These are phyloP conservation scores for Isurus oxyrinchus DNA, from an alignment of 2,113 vertebrate genomes.

Conservation along the genomic window DNA sequence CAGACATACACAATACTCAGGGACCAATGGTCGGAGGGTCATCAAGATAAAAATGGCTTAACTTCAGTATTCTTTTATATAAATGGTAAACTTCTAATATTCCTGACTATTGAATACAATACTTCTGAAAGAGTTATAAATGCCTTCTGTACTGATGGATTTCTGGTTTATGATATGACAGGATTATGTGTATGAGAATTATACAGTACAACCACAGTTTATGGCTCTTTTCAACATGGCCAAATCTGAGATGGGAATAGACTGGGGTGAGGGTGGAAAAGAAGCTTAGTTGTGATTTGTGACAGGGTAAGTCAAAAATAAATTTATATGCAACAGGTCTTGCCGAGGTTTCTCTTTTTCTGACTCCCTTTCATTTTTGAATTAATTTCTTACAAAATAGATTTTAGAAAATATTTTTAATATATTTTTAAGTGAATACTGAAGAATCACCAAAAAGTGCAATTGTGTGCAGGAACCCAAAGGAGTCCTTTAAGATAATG, in stretches of 20 bases:
- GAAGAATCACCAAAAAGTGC: neutral
- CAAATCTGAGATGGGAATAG: neutral
- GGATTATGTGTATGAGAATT: conserved; percentile 1
- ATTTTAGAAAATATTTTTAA: neutral
- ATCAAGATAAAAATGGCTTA: neutral
- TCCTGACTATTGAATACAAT: neutral
- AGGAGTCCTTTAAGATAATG: neutral
- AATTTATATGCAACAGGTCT: neutral
- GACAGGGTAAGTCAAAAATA: neutral
- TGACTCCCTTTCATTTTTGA: neutral
- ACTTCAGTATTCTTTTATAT: neutral
- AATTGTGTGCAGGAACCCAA: neutral
- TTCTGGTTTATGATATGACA: neutral
- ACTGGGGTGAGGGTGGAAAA: neutral
- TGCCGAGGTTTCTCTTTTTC: neutral
- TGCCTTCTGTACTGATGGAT: neutral
- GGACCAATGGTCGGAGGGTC: neutral
- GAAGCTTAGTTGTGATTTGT: neutral
- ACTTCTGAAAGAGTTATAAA: neutral
- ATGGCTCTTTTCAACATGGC: neutral
- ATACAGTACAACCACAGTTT: neutral
- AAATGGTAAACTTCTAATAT: neutral
- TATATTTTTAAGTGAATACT: neutral
- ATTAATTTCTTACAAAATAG: neutral
- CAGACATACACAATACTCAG: neutral